Base-by-base conservation (phyloP, 2,797 vertebrate species). In the Melopsittacus undulatus region DNA sequence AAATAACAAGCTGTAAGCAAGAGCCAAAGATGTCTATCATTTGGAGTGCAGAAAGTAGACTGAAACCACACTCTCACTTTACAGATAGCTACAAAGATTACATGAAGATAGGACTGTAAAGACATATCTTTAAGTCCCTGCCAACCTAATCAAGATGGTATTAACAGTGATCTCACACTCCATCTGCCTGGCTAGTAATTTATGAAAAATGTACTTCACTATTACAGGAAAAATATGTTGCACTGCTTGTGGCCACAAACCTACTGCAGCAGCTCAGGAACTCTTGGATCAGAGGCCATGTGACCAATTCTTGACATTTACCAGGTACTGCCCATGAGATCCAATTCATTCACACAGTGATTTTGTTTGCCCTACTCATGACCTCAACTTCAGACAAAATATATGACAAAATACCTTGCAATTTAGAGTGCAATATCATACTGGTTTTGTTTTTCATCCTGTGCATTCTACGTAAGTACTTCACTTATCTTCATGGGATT, bases 71-170 rank as follows among this genome's bases (percentile, higher is more conserved):
- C 82, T 96, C 96, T 89, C 91, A 93, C 84, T 96, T 96, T 96
- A 95, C 92, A 94, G 95, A 94, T 94, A 96, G 90, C 92, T 95
- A 96, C 94, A 95, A 95, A 95, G 94, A 95, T 97, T 97, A 95
- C 90, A 90, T 78, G 95, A 97, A 96, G 96, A 97, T 95, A 95
- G 93, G 95, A 92, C 74, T 95, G 87, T 95, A 96, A 97, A 97
- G 96, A 96, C 94, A 83, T 95, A 94, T 96, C 94, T 94, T 94
- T 95, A 96, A 96, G 89, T 95, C 93, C 68, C 92, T 97, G 96
- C 95, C 96, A 97, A 96, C 95, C 96, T 96, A 96, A 96, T 97
- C 96, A 97, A 96, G 96, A 97, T 97, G 96, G 96, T 96, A 97
- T 96, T 96, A 97, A 96, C 96, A 97, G 93, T 97, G 95, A 97